Conservation (phyloP, 2,113 vertebrate species). For the Austrofundulus limnaeus region DNA sequence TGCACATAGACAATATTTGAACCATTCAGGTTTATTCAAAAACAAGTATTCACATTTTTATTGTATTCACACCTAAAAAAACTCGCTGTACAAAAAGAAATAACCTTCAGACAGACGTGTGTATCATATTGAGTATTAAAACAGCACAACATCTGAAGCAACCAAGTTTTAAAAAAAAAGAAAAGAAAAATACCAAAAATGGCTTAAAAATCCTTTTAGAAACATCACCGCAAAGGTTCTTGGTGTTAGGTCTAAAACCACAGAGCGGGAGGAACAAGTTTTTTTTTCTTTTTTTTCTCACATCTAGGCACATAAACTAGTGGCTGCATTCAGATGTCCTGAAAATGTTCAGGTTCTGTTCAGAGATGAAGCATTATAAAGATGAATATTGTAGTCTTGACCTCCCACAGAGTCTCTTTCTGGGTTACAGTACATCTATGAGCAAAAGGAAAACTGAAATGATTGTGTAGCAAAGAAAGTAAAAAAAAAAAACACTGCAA, state of each 20-base stretch:
- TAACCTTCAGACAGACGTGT: constrained; percentile 68
- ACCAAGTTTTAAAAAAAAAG: constrained; percentile 77
- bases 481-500: constrained; percentile 40
- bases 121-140: constrained; percentile 75
- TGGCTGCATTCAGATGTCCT: constrained; percentile 72
- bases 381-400: constrained; percentile 54
- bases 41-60: constrained; percentile 70
- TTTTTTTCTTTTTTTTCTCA: constrained; percentile 35
- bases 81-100: constrained; percentile 75
- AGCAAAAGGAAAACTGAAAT: constrained; percentile 42
- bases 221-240: constrained; percentile 75
- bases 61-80: constrained; percentile 66
- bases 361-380: constrained; percentile 52
- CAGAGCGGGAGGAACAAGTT: constrained; percentile 58
- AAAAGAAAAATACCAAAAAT: constrained; percentile 82
- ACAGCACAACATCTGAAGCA: constrained; percentile 72
- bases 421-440: constrained; percentile 68
- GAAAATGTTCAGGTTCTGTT: constrained; percentile 62
- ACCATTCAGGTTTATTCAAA: constrained; percentile 78
- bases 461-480: constrained; percentile 25
- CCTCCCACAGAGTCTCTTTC: constrained; percentile 54
- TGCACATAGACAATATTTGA: constrained; percentile 45
- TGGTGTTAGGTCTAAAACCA: constrained; percentile 71
- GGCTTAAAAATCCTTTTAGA: constrained; percentile 83
- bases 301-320: constrained; percentile 81